A percentile compares a stretch with the other conserved stretches of the same genome.
Conservation (phyloP, 2,888 invertebrate species). For the Malachius bipustulatus region DNA sequence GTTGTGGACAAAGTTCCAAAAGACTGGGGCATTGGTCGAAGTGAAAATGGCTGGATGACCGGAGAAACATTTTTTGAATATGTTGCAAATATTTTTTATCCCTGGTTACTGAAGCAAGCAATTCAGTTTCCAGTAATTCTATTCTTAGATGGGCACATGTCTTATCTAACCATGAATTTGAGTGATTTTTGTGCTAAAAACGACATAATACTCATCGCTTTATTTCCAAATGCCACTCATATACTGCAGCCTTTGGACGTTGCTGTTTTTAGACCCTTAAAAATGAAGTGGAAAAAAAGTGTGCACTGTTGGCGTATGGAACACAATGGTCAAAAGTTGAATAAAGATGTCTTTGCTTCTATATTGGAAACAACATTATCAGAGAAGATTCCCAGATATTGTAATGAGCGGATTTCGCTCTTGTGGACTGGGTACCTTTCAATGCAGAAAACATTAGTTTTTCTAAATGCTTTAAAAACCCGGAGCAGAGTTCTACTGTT, state of each 20-base stretch:
- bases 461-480: constrained; percentile 5
- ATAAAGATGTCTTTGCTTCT: constrained; percentile 22
- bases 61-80: constrained; percentile 31
- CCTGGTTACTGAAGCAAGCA: constrained; percentile 28
- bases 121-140: constrained; percentile 29
- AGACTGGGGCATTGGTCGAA: constrained; percentile 31
- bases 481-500: no score
- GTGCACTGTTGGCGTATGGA: constrained; percentile 20
- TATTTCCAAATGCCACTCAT: constrained; percentile 32
- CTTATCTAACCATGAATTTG: constrained; percentile 30
- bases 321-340: constrained; percentile 20
- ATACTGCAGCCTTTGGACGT: constrained; percentile 33
- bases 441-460: constrained; percentile 7
- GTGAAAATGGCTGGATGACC: constrained; percentile 36
- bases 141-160: constrained; percentile 33
- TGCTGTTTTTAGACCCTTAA: constrained; percentile 28
- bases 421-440: constrained; percentile 6
- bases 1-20: constrained; percentile 22
- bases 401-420: constrained; percentile 6
- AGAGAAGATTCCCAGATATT: constrained; percentile 6
- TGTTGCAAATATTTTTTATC: constrained; percentile 30
- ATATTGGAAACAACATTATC: constrained; percentile 21
- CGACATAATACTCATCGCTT: constrained; percentile 27
- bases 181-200: constrained; percentile 31
- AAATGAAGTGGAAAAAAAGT: constrained; percentile 25